Evolutionary conservation across 2,797 vertebrate genomes (phyloP).

Genomic region (Hydrocynus forskahlii): DNA sequence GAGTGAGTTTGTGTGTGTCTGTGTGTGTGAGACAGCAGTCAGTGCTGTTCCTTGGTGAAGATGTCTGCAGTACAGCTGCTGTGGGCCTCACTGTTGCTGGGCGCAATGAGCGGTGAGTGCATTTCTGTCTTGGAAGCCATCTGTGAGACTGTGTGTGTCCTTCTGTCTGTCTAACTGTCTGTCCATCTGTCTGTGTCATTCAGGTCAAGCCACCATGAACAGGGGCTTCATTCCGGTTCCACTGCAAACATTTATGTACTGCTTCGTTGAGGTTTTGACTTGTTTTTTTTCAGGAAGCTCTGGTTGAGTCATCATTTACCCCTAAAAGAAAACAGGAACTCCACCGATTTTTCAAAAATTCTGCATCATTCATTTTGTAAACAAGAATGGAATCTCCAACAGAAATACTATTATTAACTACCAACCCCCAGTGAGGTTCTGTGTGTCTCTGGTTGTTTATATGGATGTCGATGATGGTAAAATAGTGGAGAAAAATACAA

Average conservation of each 20-base stretch:
- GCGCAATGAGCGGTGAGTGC: constrained; percentile 73
- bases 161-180: constrained; percentile 23
- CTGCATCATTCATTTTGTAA: too few relatives aligned
- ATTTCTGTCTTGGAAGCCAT: neutral
- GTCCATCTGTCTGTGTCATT: constrained; percentile 13
- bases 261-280: neutral
- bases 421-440: too few relatives aligned
- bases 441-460: too few relatives aligned
- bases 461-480: too few relatives aligned
- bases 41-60: constrained; percentile 57
- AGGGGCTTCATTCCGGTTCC: neutral
- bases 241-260: neutral
- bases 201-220: neutral
- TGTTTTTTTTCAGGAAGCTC: neutral
- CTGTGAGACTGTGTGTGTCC: constrained; percentile 20
- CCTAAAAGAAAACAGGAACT: neutral
- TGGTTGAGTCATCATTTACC: neutral
- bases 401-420: too few relatives aligned
- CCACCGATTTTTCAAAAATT: neutral
- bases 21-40: constrained; percentile 40
- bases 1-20: neutral
- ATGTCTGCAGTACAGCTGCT: constrained; percentile 64
- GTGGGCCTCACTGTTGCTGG: constrained; percentile 64
- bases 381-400: too few relatives aligned
- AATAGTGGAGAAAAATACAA: too few relatives aligned